Evolutionary conservation across 2,797 vertebrate species (phyloP).

Genomic region (Buphagus erythrorhynchus): DNA sequence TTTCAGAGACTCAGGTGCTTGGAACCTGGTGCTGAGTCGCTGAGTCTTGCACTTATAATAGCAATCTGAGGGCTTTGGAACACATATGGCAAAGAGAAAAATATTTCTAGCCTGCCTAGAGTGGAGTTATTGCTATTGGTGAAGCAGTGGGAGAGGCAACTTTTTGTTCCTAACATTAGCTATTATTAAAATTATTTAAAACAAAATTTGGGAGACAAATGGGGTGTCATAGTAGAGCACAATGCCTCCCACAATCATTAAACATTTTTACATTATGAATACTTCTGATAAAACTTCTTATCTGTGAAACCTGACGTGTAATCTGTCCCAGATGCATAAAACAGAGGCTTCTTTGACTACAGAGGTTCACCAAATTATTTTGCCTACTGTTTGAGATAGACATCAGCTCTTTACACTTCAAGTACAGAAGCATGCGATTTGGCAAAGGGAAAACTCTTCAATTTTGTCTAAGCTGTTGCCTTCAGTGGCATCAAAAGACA

Average conservation of each 20-base stretch:
- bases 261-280: background rate
- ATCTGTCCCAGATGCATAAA: background rate
- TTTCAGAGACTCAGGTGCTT: background rate
- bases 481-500: background rate
- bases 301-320: background rate
- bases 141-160: background rate
- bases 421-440: accelerated
- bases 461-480: background rate
- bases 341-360: background rate
- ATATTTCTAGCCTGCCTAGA: background rate
- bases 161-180: background rate
- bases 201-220: background rate
- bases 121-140: background rate
- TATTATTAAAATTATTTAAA: background rate
- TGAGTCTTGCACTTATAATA: background rate
- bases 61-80: background rate
- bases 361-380: background rate
- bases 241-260: background rate
- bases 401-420: background rate
- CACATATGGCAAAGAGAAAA: background rate
- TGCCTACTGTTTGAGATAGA: background rate
- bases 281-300: background rate
- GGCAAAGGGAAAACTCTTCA: background rate
- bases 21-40: background rate
- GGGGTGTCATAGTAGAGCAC: background rate